phyloP scores from a whole-genome alignment of 2,888 invertebrate species.

The Eilema griseolum region DNA sequence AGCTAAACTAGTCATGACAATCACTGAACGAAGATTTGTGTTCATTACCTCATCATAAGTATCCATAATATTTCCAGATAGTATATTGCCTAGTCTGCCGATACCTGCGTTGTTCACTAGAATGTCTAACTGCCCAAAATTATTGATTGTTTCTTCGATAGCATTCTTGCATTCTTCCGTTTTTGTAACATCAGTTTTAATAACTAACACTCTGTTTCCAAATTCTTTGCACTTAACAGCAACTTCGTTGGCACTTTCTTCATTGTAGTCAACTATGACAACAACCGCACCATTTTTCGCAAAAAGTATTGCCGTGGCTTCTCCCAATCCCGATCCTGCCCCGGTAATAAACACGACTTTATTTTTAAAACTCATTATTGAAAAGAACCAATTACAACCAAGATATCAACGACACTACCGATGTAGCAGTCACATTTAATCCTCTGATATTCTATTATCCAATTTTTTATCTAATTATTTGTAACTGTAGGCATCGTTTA shows the following conservation, averaged over 20 bases:
- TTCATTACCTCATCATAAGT: conserved; percentile 32
- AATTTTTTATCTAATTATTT: neutral
- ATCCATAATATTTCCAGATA: conserved; percentile 41
- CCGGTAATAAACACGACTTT: conserved; percentile 63
- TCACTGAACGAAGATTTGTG: conserved; percentile 17
- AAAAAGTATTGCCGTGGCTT: conserved; percentile 54
- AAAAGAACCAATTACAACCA: neutral
- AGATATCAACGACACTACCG: neutral
- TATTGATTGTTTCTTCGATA: conserved; percentile 48
- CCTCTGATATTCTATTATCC: neutral
- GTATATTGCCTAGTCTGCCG: conserved; percentile 27
- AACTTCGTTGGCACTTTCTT: conserved; percentile 32
- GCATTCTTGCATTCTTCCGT: conserved; percentile 47
- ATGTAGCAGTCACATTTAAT: neutral
- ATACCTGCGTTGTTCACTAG: conserved; percentile 62
- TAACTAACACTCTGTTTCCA: conserved; percentile 39
- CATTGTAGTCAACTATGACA: conserved; percentile 41
- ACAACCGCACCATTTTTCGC: conserved; percentile 49
- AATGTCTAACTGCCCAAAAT: conserved; percentile 56
- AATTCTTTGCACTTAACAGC: conserved; percentile 37
- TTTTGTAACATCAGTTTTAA: conserved; percentile 53
- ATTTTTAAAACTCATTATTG: conserved; percentile 51
- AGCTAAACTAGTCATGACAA: conserved; percentile 19
- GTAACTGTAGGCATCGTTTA: neutral
- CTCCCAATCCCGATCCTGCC: conserved; percentile 61